Evolutionary conservation across 2,113 vertebrate species (phyloP).

Genomic region (Antechinus flavipes): DNA sequence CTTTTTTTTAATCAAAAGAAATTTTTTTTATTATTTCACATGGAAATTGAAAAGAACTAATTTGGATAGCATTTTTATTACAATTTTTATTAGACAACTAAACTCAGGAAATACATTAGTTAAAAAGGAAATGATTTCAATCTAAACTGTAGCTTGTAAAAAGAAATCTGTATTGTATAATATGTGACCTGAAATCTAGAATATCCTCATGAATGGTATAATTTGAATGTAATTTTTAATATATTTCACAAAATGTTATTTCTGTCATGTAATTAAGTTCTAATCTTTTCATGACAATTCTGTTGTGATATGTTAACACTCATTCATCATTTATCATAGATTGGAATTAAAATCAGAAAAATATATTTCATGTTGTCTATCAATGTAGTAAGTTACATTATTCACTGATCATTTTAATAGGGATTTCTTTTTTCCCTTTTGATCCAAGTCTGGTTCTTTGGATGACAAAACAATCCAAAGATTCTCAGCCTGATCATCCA

Average conservation of each 20-base stretch:
- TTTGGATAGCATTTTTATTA: constrained; percentile 56
- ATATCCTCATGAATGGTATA: constrained; percentile 63
- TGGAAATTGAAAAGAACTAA: constrained; percentile 64
- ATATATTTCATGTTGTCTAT: constrained; percentile 49
- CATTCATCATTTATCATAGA: constrained; percentile 69
- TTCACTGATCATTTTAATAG: constrained; percentile 66
- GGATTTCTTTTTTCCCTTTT: constrained; percentile 61
- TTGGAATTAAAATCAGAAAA: constrained; percentile 56
- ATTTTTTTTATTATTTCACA: not conserved
- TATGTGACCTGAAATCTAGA: constrained; percentile 64
- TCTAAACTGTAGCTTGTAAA: constrained; percentile 73
- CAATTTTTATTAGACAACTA: constrained; percentile 67
- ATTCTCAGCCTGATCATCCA: constrained; percentile 65
- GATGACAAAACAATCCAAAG: constrained; percentile 67
- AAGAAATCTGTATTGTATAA: constrained; percentile 60
- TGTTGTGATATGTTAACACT: constrained; percentile 67
- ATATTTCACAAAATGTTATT: constrained; percentile 77
- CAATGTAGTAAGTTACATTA: constrained; percentile 66
- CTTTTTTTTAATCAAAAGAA: not conserved
- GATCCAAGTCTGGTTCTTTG: constrained; percentile 65
- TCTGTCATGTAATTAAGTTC: constrained; percentile 77
- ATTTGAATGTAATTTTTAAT: constrained; percentile 79
- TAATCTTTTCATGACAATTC: constrained; percentile 62
- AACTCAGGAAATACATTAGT: constrained; percentile 61
- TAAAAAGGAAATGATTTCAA: constrained; percentile 70